Evolutionary conservation across 2,113 vertebrate species (phyloP).

Genomic region (Riparia riparia): DNA sequence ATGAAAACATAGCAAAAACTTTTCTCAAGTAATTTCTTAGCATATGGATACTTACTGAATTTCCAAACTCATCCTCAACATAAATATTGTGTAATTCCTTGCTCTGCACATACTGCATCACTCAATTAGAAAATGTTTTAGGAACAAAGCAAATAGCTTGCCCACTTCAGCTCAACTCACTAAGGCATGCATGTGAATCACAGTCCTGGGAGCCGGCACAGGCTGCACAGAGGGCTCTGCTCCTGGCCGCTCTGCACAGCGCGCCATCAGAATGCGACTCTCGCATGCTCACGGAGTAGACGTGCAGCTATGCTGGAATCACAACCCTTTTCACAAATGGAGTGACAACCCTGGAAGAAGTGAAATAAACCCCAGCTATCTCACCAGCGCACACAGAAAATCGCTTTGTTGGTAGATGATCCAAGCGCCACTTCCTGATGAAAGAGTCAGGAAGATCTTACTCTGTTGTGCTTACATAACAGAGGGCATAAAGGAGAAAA

Average conservation of each 20-base stretch:
- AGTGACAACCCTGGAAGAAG: not conserved
- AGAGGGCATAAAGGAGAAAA: conserved; percentile 47
- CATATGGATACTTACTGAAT: not conserved
- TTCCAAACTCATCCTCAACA: not conserved
- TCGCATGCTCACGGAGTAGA: not conserved
- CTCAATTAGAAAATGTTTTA: not conserved
- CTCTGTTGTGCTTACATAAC: conserved; percentile 9
- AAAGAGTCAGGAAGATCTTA: not conserved
- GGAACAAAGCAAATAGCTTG: not conserved
- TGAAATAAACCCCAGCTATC: not conserved
- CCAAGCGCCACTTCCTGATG: not conserved
- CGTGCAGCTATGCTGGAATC: not conserved
- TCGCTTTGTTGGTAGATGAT: not conserved
- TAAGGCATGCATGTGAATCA: not conserved
- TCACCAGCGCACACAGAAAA: not conserved
- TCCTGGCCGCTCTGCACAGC: not conserved
- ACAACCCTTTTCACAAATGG: not conserved
- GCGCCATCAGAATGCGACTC: not conserved
- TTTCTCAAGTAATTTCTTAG: not conserved
- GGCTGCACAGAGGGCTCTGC: not conserved
- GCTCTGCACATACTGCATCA: not conserved
- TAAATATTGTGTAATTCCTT: not conserved
- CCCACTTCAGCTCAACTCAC: not conserved
- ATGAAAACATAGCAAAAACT: not conserved
- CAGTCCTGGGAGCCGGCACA: rapidly evolving